A percentile compares a stretch with the other conserved stretches of the same genome.
Conservation (phyloP, 2,888 invertebrate species). For the Masnerella sp. region DNA sequence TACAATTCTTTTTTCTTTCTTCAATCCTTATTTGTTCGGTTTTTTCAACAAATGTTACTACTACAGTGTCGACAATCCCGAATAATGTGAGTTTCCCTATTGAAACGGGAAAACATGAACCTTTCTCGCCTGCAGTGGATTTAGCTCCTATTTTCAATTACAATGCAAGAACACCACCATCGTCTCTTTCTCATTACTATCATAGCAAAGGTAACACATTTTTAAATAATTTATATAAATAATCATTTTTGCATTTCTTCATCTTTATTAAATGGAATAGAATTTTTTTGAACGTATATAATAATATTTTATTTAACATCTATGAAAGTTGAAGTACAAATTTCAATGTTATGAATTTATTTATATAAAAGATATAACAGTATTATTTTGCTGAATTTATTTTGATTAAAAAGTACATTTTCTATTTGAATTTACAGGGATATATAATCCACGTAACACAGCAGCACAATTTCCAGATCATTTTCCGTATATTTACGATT, state of each 20-base stretch:
- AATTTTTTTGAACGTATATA: too few relatives aligned
- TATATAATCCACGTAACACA: conserved; percentile 36
- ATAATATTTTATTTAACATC: too few relatives aligned
- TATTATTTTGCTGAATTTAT: too few relatives aligned
- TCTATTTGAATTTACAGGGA: conserved; percentile 20
- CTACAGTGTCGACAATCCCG: background rate
- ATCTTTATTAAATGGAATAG: too few relatives aligned
- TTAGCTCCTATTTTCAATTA: conserved; percentile 12
- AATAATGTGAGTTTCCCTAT: conserved; percentile 3
- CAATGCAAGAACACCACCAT: conserved; percentile 1
- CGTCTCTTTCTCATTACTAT: conserved; percentile 9
- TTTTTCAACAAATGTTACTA: conserved; percentile 23
- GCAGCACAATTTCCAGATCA: conserved; percentile 64
- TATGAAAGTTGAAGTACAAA: too few relatives aligned
- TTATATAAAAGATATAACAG: too few relatives aligned
- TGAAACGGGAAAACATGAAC: background rate
- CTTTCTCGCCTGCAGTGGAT: conserved; percentile 21
- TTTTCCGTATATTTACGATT: conserved; percentile 63
- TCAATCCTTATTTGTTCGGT: too few relatives aligned
- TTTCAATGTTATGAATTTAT: too few relatives aligned
- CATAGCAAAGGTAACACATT: conserved; percentile 7
- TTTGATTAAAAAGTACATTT: too few relatives aligned
- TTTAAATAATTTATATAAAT: background rate
- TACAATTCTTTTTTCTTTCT: too few relatives aligned
- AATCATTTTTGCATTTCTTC: too few relatives aligned